These are phyloP conservation scores for Gavialis gangeticus DNA, from an alignment of 2,113 vertebrate genomes.

Conservation along the genomic window DNA sequence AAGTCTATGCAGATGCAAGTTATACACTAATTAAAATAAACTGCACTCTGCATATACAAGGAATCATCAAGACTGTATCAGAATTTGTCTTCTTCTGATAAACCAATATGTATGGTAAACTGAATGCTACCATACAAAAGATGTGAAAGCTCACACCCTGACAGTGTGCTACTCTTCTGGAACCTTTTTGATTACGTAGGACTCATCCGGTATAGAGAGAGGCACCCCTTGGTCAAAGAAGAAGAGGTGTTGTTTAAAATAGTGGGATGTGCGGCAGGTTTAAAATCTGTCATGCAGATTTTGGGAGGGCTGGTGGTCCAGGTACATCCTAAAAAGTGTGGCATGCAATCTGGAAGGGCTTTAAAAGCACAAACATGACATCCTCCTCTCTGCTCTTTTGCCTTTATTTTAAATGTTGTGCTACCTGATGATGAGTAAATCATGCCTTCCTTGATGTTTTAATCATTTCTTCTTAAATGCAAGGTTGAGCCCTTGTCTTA, in stretches of 20 bases:
- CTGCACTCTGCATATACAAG: not conserved
- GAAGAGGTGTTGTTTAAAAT: not conserved
- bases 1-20: not conserved
- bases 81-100: not conserved
- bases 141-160: not conserved
- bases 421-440: not conserved
- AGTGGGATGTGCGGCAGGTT: not conserved
- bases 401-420: not conserved
- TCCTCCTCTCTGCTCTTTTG: not conserved
- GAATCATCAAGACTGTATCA: not conserved
- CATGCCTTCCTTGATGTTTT: not conserved
- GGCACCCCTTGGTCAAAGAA: not conserved
- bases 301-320: not conserved
- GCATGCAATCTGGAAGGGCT: not conserved
- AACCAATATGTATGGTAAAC: not conserved
- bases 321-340: not conserved
- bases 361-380: not conserved
- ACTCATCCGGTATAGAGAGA: not conserved
- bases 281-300: not conserved
- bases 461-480: not conserved
- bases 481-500: not conserved
- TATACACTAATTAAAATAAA: not conserved
- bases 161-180: not conserved
- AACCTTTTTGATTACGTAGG: not conserved
- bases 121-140: not conserved